A percentile compares a stretch with the other conserved stretches of the same genome.
Evolutionary conservation across 1,140 invertebrate genomes (phyloP).

Genomic region (Trichomalopsis sarcophagae): DNA sequence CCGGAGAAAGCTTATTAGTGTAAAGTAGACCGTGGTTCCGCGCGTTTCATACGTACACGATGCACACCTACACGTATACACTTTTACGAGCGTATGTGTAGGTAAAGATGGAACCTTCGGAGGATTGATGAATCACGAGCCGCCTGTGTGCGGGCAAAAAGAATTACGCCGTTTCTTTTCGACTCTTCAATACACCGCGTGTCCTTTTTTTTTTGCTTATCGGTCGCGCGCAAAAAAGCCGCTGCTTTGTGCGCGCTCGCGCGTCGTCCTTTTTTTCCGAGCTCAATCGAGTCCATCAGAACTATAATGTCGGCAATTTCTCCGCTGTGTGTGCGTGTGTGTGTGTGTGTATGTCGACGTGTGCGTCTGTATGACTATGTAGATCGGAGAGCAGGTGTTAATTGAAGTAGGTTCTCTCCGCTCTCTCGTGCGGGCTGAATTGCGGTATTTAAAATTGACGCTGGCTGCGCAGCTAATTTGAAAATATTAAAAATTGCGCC

Average conservation of each 20-base stretch:
- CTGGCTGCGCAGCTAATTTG: not conserved
- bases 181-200: not conserved
- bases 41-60: not conserved
- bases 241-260: not conserved
- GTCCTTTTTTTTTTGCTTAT: not conserved
- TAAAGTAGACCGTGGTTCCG: constrained; percentile 34
- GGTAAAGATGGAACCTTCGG: not conserved
- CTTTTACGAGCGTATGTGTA: not conserved
- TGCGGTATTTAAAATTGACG: not conserved
- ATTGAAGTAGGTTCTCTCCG: not conserved
- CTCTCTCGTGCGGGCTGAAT: not conserved
- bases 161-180: constrained; percentile 35
- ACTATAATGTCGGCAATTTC: constrained; percentile 21
- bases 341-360: not conserved
- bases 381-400: constrained; percentile 38
- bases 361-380: not conserved
- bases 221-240: not conserved
- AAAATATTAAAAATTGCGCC: not conserved
- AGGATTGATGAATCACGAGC: constrained; percentile 45
- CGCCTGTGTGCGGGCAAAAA: not conserved
- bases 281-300: constrained; percentile 23
- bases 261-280: not conserved
- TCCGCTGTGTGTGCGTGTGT: not conserved
- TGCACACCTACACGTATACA: not conserved
- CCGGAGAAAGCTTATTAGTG: constrained; percentile 36